Percentiles rank a stretch among this genome's conserved stretches.
These are phyloP conservation scores for Elgaria multicarinata DNA, from an alignment of 2,113 vertebrate species.

Conservation along the genomic window DNA sequence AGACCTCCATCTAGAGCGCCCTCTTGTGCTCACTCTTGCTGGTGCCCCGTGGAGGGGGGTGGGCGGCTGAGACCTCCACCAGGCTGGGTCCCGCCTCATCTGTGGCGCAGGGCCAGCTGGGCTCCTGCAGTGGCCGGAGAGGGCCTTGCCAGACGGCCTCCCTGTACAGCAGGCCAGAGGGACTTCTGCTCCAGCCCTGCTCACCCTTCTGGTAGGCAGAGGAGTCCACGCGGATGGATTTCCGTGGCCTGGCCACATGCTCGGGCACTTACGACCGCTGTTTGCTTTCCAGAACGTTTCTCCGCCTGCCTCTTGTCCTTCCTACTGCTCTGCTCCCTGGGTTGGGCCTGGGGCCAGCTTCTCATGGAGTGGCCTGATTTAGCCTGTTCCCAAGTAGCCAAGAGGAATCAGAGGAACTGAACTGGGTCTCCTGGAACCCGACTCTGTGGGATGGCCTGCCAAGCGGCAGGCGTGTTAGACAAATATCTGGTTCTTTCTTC, in stretches of 20 bases:
- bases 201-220: background rate
- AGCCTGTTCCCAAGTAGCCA: background rate
- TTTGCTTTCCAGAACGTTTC: background rate
- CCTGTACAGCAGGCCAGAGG: background rate
- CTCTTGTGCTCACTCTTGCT: background rate
- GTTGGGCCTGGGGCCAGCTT: too few relatives aligned
- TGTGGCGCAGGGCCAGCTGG: background rate
- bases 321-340: background rate
- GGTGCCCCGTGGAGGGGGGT: background rate
- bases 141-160: background rate
- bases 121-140: background rate
- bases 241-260: background rate
- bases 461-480: too few relatives aligned
- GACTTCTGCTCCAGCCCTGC: background rate
- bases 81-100: background rate
- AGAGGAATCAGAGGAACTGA: background rate
- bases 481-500: too few relatives aligned
- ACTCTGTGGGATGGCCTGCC: too few relatives aligned
- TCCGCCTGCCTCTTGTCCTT: background rate
- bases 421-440: too few relatives aligned
- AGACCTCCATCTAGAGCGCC: conserved; percentile 84
- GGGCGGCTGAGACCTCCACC: background rate
- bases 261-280: background rate
- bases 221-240: too few relatives aligned
- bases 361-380: too few relatives aligned